Evolutionary conservation across 2,113 vertebrate species (phyloP).

Genomic region (Sigmodon hispidus): DNA sequence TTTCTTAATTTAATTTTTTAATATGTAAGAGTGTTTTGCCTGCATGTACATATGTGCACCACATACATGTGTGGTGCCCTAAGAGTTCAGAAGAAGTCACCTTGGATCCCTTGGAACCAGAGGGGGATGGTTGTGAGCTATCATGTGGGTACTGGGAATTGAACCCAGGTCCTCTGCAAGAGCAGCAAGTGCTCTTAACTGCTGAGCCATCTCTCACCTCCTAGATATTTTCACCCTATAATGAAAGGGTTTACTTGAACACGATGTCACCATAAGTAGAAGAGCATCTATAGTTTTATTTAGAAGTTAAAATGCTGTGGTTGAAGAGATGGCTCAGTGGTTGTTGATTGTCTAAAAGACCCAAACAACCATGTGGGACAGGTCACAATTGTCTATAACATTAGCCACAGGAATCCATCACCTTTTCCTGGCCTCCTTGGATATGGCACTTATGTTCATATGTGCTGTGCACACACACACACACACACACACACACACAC

Average conservation of each 20-base stretch:
- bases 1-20: neutral
- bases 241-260: neutral
- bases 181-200: neutral
- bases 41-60: neutral
- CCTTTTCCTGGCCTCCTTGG: neutral
- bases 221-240: neutral
- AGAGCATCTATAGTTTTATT: neutral
- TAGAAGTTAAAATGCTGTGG: neutral
- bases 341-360: neutral
- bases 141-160: neutral
- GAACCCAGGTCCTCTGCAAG: neutral
- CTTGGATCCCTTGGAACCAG: neutral
- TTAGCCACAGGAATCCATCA: neutral
- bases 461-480: neutral
- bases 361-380: too few relatives aligned
- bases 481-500: neutral
- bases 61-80: neutral
- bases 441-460: neutral
- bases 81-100: neutral
- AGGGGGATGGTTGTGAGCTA: neutral
- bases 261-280: neutral
- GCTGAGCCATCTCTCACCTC: neutral
- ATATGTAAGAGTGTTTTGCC: neutral
- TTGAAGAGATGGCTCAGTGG: neutral
- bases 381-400: neutral